Percentiles rank a stretch among this genome's conserved stretches.
phyloP scores from a whole-genome alignment of 2,888 invertebrate species.

The Epinotia demarniana region DNA sequence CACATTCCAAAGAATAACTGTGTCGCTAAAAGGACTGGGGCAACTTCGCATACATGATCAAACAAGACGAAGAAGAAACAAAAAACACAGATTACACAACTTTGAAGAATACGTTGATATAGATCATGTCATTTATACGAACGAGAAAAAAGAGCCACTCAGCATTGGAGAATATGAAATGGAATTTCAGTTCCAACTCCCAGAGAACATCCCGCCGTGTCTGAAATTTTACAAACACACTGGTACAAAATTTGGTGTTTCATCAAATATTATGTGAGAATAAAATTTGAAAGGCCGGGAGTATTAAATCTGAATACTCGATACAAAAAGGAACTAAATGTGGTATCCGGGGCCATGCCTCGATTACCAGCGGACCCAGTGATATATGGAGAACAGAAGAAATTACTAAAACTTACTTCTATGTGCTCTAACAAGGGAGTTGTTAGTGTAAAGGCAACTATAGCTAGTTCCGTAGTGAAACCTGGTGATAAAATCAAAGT shows the following conservation, averaged over 20 bases:
- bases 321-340: constrained; percentile 35
- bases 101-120: constrained; percentile 36
- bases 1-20: constrained; percentile 27
- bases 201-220: constrained; percentile 32
- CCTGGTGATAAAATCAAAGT: constrained; percentile 34
- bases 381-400: constrained; percentile 26
- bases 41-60: constrained; percentile 17
- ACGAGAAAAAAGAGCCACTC: constrained; percentile 23
- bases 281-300: constrained; percentile 43
- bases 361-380: constrained; percentile 31
- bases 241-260: constrained; percentile 38
- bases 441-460: constrained; percentile 23
- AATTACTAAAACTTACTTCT: constrained; percentile 24
- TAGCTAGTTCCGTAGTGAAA: constrained; percentile 28
- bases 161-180: constrained; percentile 31
- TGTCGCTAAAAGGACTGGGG: constrained; percentile 40
- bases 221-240: constrained; percentile 26
- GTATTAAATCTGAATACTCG: constrained; percentile 25
- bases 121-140: constrained; percentile 30
- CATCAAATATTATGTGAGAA: constrained; percentile 39
- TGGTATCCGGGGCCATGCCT: constrained; percentile 18
- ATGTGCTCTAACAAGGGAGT: constrained; percentile 34
- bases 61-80: constrained; percentile 18
- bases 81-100: constrained; percentile 11
- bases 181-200: constrained; percentile 34